Percentiles rank a stretch among this genome's conserved stretches.
These are phyloP conservation scores for Sinella curviseta DNA, from an alignment of 1,140 invertebrate genomes.

Conservation along the genomic window DNA sequence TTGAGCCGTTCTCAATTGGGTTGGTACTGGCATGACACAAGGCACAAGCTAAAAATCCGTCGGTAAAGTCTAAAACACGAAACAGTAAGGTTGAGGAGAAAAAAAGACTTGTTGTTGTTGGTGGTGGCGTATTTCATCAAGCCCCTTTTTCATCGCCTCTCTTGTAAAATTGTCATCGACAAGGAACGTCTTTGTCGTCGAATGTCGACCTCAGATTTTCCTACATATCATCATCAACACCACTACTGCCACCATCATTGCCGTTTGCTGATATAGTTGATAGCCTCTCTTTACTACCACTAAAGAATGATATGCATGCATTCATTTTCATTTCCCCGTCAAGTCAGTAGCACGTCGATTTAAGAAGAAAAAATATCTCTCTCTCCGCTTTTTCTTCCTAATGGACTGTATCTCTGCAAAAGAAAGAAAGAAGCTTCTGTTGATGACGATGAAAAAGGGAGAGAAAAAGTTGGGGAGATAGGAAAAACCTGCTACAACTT, in stretches of 20 bases:
- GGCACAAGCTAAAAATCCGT: not conserved
- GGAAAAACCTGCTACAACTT: not conserved
- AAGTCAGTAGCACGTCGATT: too few species aligned
- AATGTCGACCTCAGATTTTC: not conserved
- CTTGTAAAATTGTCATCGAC: not conserved
- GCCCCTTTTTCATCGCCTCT: not conserved
- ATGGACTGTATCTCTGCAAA: not conserved
- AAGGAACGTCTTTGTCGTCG: not conserved
- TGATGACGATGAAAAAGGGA: not conserved
- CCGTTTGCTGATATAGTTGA: too few species aligned
- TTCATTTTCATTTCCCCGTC: not conserved
- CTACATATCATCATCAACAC: too few species aligned
- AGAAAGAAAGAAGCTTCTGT: not conserved
- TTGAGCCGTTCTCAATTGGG: not conserved
- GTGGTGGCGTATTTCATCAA: too few species aligned
- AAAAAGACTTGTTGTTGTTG: too few species aligned
- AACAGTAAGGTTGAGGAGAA: too few species aligned
- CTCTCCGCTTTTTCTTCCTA: too few species aligned
- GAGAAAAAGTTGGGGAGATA: not conserved
- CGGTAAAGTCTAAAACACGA: too few species aligned
- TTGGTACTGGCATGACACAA: not conserved
- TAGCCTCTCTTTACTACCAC: too few species aligned
- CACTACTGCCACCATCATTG: too few species aligned
- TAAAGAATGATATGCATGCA: not conserved
- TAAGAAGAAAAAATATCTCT: not conserved